Conservation (phyloP, 2,113 vertebrate species). For the Centropus bengalensis region DNA sequence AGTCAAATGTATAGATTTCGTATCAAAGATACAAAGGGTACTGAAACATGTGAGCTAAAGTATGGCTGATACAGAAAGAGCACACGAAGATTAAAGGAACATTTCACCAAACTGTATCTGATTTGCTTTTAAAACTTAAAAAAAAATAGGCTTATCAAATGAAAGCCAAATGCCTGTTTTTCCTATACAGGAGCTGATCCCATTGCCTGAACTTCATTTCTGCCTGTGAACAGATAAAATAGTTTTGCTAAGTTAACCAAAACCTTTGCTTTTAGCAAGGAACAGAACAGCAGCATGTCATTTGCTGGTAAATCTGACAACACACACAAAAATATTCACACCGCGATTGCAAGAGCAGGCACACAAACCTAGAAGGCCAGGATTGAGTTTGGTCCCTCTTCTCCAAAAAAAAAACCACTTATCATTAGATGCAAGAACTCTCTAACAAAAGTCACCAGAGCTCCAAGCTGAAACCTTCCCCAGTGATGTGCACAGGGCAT, state of each 20-base stretch:
- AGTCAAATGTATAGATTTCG: constrained; percentile 11
- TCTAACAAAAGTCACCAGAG: not conserved
- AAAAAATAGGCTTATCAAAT: not conserved
- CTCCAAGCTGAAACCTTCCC: not conserved
- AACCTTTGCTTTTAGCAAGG: not conserved
- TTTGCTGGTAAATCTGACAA: not conserved
- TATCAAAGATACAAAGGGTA: not conserved
- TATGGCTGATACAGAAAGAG: not conserved
- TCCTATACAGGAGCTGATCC: not conserved
- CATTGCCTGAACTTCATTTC: not conserved
- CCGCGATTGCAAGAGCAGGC: not conserved
- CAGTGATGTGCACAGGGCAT: not conserved
- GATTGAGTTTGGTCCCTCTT: not conserved
- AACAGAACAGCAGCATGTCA: not conserved
- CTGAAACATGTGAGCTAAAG: not conserved
- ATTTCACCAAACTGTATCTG: not conserved
- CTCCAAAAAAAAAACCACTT: not conserved
- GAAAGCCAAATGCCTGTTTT: not conserved
- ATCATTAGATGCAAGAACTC: not conserved
- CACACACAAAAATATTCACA: not conserved
- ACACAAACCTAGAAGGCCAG: not conserved
- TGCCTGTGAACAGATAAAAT: not conserved
- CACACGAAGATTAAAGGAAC: not conserved
- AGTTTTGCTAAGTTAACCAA: not conserved
- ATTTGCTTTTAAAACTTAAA: not conserved